Conservation (phyloP, 2,113 vertebrate species). For the Physeter macrocephalus region DNA sequence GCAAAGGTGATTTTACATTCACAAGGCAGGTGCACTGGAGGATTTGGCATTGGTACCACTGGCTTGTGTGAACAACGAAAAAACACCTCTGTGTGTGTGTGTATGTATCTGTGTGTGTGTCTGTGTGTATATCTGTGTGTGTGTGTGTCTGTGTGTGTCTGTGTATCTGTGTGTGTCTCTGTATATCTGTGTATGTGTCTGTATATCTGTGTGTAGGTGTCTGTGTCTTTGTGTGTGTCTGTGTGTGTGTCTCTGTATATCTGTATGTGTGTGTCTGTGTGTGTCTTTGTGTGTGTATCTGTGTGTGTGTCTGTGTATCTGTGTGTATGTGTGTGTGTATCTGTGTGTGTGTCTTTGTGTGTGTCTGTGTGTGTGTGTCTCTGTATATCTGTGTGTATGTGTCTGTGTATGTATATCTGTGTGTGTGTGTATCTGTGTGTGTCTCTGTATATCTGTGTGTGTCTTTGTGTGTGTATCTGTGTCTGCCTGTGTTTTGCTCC, state of each 20-base stretch:
- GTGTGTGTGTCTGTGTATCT: not conserved
- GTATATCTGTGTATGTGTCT: fast-evolving
- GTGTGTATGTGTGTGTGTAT: not conserved
- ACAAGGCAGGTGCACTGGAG: fast-evolving
- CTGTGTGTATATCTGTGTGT: not conserved
- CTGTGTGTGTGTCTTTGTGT: fast-evolving
- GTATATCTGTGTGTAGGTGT: not conserved
- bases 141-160: not conserved
- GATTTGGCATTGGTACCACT: fast-evolving
- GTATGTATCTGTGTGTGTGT: fast-evolving
- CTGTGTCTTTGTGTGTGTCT: not conserved
- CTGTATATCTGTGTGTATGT: not conserved
- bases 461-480: no score
- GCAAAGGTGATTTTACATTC: no score
- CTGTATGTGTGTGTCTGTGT: not conserved
- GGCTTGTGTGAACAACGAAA: not conserved
- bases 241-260: fast-evolving
- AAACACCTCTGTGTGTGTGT: no score
- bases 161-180: fast-evolving
- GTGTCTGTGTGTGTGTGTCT: not conserved
- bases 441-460: not conserved
- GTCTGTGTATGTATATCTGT: not conserved
- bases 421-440: not conserved
- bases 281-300: no score
- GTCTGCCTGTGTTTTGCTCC: fast-evolving